Base-by-base conservation (phyloP, 2,113 vertebrate species). In the Ciconia maguari region DNA sequence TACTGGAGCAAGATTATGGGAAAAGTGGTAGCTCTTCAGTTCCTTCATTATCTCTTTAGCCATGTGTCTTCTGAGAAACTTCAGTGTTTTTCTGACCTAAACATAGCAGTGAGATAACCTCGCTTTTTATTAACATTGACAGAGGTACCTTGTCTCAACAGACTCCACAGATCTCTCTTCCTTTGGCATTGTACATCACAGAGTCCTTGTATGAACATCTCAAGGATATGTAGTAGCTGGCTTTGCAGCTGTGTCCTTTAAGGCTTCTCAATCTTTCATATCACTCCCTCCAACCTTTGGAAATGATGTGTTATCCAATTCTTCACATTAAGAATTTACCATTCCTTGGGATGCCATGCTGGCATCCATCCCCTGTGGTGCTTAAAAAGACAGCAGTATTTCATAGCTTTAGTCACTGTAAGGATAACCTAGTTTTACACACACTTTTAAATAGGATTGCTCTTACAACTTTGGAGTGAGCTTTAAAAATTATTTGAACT, bases 151-250 rank as follows among this genome's bases (percentile, higher is more conserved):
- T 86, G 75, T 92, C 82, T 96, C 94, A 92, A 60, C 83, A 93
- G 78, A 91, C 64, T 94, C 78, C 93, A 89, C 91, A 82, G 83
- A 77, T 93, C 89, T 91, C 92, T 94, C 76, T 72, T 92, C 61
- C 68, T 95, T 96, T 75, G 77, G 78, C 87, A 24, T 13, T 96
- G 84, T 94, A 92, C 87, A 96, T 97, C 95, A 95, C 71, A 88
- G 72, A 96, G 77, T 89, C 94, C 94, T 96, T 97, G 96, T 71
- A 72, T 36, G 89, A 97, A 18, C 89, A 78, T 86, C 86, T 96
- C 96, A 97, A 97, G 90, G 93, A 96, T 95, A 62, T 38, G 69
- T 49, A 82, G 83, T 87, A 82, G 83, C 65, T 68, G 12, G 85
- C 52, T 95, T 83, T 91, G 75, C 77, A 75, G 3, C 61, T 83